phyloP scores from a whole-genome alignment of 2,113 vertebrate species.

The Grantiella picta region DNA sequence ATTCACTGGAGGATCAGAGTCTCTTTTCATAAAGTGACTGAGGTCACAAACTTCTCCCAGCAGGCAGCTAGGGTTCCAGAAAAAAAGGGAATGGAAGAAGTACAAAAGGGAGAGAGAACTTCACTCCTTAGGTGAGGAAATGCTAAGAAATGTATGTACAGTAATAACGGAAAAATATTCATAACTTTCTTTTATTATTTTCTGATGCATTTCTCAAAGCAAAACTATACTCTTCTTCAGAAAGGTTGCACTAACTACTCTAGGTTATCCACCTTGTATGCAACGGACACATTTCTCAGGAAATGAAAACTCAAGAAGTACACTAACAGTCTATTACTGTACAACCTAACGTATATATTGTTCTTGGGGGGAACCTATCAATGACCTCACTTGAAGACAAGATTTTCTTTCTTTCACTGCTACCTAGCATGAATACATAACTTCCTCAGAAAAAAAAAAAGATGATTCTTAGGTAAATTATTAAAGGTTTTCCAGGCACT shows the following conservation, averaged over 20 bases:
- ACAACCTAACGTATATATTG: background rate
- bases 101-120: background rate
- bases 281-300: background rate
- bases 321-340: background rate
- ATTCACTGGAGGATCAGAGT: background rate
- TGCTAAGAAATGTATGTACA: background rate
- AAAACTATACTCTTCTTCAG: background rate
- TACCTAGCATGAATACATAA: background rate
- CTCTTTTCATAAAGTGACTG: background rate
- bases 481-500: background rate
- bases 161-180: background rate
- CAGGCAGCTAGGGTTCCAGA: background rate
- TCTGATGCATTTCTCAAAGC: background rate
- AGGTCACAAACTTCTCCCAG: background rate
- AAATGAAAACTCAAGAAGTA: background rate
- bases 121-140: background rate
- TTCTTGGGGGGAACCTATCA: background rate
- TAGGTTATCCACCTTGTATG: background rate
- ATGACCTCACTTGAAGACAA: background rate
- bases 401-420: background rate
- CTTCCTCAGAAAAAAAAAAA: background rate
- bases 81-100: background rate
- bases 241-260: background rate
- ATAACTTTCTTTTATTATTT: background rate
- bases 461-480: background rate